Conservation (phyloP, 2,888 invertebrate species). For the Cancer borealis region DNA sequence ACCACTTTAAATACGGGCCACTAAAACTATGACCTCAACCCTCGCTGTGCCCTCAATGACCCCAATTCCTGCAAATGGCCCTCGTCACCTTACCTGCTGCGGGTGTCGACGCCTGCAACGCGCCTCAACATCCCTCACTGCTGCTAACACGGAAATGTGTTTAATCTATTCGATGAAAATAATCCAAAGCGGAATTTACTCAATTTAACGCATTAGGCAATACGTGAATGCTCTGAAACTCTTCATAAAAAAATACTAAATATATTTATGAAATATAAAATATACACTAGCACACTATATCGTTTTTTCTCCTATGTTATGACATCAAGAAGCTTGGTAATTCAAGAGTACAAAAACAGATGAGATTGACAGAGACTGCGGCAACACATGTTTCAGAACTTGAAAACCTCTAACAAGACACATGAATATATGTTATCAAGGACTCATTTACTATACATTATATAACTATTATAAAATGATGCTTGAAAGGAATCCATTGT, state of each 20-base stretch:
- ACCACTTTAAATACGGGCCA: background rate
- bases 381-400: too few species aligned
- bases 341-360: too few species aligned
- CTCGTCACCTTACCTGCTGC: background rate
- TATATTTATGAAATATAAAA: background rate
- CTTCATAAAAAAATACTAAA: background rate
- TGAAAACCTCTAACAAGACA: too few species aligned
- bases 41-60: background rate
- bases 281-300: background rate
- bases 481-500: too few species aligned
- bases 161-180: background rate
- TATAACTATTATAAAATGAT: too few species aligned
- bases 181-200: background rate
- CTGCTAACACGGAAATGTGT: background rate
- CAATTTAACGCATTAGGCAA: background rate
- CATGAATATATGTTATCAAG: too few species aligned
- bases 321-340: too few species aligned
- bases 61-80: background rate
- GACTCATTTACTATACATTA: too few species aligned
- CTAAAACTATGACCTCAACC: background rate
- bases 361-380: too few species aligned
- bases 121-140: background rate
- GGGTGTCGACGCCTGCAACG: background rate
- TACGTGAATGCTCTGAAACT: background rate
- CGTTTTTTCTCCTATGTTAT: too few species aligned